Evolutionary conservation across 2,113 vertebrate species (phyloP), one percentile per base, ranked within the genome.

Genomic region (Acrocephalus arundinaceus): DNA sequence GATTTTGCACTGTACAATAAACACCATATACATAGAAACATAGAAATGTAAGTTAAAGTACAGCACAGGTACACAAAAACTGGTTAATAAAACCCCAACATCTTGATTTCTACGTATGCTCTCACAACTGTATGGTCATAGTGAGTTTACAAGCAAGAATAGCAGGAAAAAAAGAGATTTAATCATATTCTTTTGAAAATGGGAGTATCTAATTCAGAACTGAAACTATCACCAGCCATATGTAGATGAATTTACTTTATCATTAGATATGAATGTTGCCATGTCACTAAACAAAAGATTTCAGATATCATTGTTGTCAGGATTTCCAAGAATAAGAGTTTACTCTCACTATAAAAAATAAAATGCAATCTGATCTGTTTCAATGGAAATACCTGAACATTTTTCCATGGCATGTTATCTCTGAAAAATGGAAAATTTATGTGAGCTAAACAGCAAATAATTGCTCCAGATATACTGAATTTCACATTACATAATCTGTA

Each of bases 341-440:
- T 94, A 88, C 71, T 83, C 27, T 94, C 73, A 76, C 87, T 90
- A 46, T 86, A 61, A 70, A 72, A 82, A 74, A 25, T 33, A 85
- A 83, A 91, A 58, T 45, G 30, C 6, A 90, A 59, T 45, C 57
- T 85, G 54, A 85, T 94, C 16, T 54, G 45, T 96, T 96, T 88
- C 57, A 91, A 65, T 89, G 83, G 91, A 97, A 97, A 81, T 89
- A 94, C 83, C 65, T 94, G 74, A 96, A 87, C 59, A 93, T 92
- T 96, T 96, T 97, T 95, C 94, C 85, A 87, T 89, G 91, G 73
- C 57, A 48, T 65, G 71, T 96, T 97, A 91, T 91, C 62, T 87
- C 66, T 85, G 66, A 95, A 93, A 87, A 89, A 94, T 91, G 83
- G 87, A 97, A 95, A 96, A 90, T 51, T 61, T 78, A 45, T 77